These are phyloP conservation scores for Actenoides hombroni DNA, from an alignment of 2,113 vertebrate genomes.

Conservation along the genomic window DNA sequence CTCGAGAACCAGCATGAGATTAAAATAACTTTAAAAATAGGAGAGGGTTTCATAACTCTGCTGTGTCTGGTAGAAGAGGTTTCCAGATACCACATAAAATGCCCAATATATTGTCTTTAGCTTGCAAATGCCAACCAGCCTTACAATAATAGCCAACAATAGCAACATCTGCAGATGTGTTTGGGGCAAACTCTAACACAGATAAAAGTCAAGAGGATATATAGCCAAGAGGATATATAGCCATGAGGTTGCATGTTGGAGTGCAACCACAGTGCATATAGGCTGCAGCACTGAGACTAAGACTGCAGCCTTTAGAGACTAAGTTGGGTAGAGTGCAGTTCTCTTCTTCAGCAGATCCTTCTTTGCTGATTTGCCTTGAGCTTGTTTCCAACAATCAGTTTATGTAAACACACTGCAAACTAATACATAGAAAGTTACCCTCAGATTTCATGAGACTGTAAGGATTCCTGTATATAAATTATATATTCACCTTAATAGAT, in stretches of 20 bases:
- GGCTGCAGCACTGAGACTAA: neutral
- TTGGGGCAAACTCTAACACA: neutral
- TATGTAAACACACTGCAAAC: neutral
- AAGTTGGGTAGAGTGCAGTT: neutral
- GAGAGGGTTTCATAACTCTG: neutral
- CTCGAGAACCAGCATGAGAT: neutral
- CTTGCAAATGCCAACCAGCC: neutral
- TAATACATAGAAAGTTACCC: neutral
- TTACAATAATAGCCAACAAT: neutral
- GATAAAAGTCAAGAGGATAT: neutral
- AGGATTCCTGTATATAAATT: neutral
- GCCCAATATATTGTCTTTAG: neutral
- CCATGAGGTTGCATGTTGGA: neutral
- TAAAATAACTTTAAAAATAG: neutral
- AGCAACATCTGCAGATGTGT: neutral
- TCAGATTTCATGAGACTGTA: neutral
- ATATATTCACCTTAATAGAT: neutral
- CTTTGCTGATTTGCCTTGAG: neutral
- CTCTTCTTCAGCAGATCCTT: neutral
- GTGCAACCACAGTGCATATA: neutral
- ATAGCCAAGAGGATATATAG: neutral
- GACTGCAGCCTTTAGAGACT: neutral
- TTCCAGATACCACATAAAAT: neutral
- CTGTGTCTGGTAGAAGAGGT: neutral
- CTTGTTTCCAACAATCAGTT: neutral